Evolutionary conservation across 1,140 invertebrate genomes (phyloP).

Genomic region (Notospermus geniculatus): DNA sequence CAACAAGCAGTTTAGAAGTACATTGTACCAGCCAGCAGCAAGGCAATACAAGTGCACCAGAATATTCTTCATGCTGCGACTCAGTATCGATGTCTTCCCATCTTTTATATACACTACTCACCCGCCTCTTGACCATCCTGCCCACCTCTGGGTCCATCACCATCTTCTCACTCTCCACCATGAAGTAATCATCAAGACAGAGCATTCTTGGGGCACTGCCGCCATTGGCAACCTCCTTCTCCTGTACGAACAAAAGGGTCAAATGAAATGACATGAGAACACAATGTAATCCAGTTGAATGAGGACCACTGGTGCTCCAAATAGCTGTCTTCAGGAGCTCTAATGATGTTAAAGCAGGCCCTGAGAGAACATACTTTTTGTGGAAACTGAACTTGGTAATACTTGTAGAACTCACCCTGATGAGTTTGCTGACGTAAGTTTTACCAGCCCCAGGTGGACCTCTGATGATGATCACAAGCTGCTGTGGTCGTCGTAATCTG

Average conservation of each 20-base stretch:
- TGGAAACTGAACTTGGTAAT: too few species aligned
- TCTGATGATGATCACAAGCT: constrained; percentile 85
- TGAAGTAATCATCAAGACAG: constrained; percentile 94
- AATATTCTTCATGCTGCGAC: too few species aligned
- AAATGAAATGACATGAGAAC: constrained; percentile 10
- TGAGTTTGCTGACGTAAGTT: constrained; percentile 80
- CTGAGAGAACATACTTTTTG: too few species aligned
- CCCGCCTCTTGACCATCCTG: constrained; percentile 68
- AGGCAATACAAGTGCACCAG: too few species aligned
- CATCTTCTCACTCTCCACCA: constrained; percentile 82
- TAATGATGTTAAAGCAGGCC: neutral
- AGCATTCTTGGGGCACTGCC: constrained; percentile 82
- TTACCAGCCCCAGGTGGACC: constrained; percentile 89
- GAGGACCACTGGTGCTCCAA: too few species aligned
- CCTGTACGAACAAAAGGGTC: constrained; percentile 56
- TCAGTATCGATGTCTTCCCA: neutral
- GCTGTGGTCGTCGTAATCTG: constrained; percentile 70
- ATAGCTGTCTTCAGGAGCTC: neutral
- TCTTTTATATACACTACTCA: constrained; percentile 35
- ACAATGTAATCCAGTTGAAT: neutral
- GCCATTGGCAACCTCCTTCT: constrained; percentile 73
- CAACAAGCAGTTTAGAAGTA: too few species aligned
- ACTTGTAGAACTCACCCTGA: constrained; percentile 76
- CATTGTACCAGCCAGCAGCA: too few species aligned
- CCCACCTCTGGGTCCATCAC: constrained; percentile 75